Percentiles rank a stretch among this genome's conserved stretches.
phyloP scores from a whole-genome alignment of 2,888 invertebrate species.

The Hipparchia semele region DNA sequence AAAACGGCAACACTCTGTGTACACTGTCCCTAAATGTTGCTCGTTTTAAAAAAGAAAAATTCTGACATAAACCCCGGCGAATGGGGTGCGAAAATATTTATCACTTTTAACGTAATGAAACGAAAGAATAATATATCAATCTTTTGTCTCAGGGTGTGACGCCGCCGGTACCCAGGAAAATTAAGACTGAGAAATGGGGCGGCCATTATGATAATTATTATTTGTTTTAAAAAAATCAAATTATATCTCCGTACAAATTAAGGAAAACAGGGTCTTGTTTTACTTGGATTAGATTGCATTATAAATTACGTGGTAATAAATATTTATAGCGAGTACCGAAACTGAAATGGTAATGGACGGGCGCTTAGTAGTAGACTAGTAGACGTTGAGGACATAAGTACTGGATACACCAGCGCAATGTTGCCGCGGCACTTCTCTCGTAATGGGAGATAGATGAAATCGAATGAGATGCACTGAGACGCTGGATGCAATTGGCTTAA shows the following conservation, averaged over 20 bases:
- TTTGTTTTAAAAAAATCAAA: conserved; percentile 66
- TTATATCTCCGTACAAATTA: conserved; percentile 36
- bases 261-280: conserved; percentile 31
- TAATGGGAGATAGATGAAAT: too few species aligned
- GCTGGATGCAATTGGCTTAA: too few species aligned
- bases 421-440: too few species aligned
- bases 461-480: too few species aligned
- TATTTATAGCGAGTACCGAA: conserved; percentile 27
- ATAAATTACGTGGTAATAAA: conserved; percentile 23
- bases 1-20: not conserved
- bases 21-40: not conserved
- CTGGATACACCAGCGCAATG: too few species aligned
- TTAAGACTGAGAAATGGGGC: conserved; percentile 73
- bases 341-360: too few species aligned
- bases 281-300: conserved; percentile 24
- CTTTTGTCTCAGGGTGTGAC: conserved; percentile 69
- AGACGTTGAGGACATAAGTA: too few species aligned
- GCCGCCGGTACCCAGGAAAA: conserved; percentile 55
- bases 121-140: conserved; percentile 71
- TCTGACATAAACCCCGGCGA: conserved; percentile 18
- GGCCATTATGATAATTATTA: conserved; percentile 73
- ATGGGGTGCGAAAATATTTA: conserved; percentile 60
- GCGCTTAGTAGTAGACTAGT: too few species aligned
- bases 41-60: conserved; percentile 1
- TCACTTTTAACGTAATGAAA: conserved; percentile 75